Evolutionary conservation across 2,113 vertebrate genomes (phyloP).

Genomic region (Hylia prasina): DNA sequence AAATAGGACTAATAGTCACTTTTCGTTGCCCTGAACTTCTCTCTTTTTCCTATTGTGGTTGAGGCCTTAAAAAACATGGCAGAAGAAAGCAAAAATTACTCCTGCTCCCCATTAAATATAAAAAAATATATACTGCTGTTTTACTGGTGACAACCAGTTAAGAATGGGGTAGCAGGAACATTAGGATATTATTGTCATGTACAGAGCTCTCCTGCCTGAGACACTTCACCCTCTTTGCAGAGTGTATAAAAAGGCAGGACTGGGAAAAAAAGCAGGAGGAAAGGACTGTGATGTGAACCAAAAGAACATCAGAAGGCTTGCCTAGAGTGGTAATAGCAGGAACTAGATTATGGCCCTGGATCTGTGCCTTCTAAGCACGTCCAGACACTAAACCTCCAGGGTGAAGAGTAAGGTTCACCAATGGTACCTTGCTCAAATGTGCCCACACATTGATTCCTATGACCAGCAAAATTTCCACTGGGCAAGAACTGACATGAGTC

Average conservation of each 20-base stretch:
- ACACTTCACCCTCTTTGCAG: background rate
- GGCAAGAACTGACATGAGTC: background rate
- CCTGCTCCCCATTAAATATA: background rate
- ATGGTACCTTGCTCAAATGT: background rate
- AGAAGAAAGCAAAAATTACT: background rate
- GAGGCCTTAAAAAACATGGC: background rate
- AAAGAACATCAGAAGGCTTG: background rate
- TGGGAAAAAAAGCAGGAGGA: background rate
- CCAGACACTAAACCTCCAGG: background rate
- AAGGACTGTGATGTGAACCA: background rate
- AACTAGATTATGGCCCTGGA: background rate
- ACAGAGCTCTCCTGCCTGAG: background rate
- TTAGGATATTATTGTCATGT: background rate
- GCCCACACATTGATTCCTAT: background rate
- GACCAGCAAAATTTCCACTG: background rate
- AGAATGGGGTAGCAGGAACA: background rate
- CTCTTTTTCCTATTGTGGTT: background rate
- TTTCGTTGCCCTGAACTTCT: background rate
- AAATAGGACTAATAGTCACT: background rate
- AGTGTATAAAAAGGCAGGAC: background rate
- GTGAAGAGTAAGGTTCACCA: background rate
- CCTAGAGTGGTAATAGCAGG: background rate
- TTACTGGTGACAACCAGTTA: background rate
- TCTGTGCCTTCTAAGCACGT: background rate
- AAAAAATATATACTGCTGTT: background rate